Conservation (phyloP, 2,888 invertebrate species). For the Chirona hameri region DNA sequence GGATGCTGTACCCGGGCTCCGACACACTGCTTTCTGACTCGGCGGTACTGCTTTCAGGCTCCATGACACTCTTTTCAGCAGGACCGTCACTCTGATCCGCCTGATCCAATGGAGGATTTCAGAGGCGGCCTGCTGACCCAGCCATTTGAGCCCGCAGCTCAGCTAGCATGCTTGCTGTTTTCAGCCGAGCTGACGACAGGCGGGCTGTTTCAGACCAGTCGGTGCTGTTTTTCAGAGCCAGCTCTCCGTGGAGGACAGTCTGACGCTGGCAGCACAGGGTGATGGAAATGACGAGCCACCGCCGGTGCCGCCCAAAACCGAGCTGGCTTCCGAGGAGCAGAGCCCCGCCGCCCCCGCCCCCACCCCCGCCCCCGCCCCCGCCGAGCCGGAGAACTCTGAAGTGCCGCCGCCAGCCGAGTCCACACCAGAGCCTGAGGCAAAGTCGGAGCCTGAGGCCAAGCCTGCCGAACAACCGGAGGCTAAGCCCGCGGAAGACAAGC, state of each 20-base stretch:
- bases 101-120: too few relatives aligned
- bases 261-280: background rate
- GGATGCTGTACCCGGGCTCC: too few relatives aligned
- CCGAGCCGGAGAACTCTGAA: background rate
- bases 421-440: background rate
- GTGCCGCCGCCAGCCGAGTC: background rate
- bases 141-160: too few relatives aligned
- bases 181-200: too few relatives aligned
- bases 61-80: too few relatives aligned
- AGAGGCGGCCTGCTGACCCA: too few relatives aligned
- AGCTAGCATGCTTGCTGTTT: too few relatives aligned
- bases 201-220: background rate
- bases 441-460: background rate
- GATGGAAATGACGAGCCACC: background rate
- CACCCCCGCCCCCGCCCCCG: background rate
- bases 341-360: background rate
- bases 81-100: too few relatives aligned
- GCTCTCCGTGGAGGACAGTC: background rate
- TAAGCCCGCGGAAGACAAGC: background rate
- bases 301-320: background rate
- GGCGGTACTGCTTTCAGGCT: too few relatives aligned
- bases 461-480: background rate
- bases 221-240: background rate
- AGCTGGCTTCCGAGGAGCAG: slow-evolving; percentile 9
- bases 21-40: too few relatives aligned